A percentile compares a stretch with the other conserved stretches of the same genome.
phyloP scores from a whole-genome alignment of 2,113 vertebrate species.

The Lethenteron camtschaticum region DNA sequence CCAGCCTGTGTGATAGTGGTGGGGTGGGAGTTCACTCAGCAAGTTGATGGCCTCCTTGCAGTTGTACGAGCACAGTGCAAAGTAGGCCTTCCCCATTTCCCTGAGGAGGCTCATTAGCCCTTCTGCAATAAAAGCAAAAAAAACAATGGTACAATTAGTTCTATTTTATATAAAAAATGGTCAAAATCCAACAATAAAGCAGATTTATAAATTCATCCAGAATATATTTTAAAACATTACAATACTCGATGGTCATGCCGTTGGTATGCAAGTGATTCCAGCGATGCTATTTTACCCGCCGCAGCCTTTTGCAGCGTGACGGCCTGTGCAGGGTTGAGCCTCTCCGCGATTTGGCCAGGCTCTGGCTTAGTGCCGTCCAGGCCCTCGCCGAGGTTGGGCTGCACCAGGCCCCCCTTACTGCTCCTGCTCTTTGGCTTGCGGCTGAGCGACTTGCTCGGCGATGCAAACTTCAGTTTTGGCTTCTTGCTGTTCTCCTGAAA shows the following conservation, averaged over 20 bases:
- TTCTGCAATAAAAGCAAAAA: conserved; percentile 37
- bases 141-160: background rate
- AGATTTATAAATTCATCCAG: too few species aligned
- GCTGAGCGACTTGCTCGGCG: conserved; percentile 62
- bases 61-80: conserved; percentile 85
- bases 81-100: conserved; percentile 80
- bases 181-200: background rate
- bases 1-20: conserved; percentile 97
- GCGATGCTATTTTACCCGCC: conserved; percentile 39
- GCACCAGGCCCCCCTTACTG: conserved; percentile 60
- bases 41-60: conserved; percentile 82
- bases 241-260: too few species aligned
- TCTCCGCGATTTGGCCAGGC: conserved; percentile 52
- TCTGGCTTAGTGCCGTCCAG: conserved; percentile 86
- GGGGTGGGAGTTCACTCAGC: conserved; percentile 69
- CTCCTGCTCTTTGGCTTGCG: conserved; percentile 93
- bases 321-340: conserved; percentile 50
- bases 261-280: too few species aligned
- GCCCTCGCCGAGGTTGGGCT: conserved; percentile 73
- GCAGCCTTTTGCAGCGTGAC: conserved; percentile 67
- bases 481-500: conserved; percentile 94
- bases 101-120: conserved; percentile 77
- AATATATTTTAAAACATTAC: too few species aligned
- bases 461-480: conserved; percentile 97
- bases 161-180: background rate